Conservation (phyloP, 2,113 vertebrate species). For the Cromileptes altivelis region DNA sequence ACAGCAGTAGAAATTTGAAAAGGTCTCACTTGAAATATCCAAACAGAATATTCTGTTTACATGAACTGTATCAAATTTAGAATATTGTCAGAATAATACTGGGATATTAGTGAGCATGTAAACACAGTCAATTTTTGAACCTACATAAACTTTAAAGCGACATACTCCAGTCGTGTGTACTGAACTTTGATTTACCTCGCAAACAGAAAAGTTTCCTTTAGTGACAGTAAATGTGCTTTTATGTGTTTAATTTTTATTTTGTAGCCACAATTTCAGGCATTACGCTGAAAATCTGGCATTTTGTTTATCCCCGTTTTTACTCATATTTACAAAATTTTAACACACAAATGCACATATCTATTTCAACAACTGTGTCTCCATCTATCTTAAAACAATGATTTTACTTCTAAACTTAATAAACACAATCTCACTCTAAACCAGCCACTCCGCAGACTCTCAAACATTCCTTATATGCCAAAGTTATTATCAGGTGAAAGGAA, state of each 20-base stretch:
- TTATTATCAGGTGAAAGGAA: slow-evolving; percentile 35
- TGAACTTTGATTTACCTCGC: too few species aligned
- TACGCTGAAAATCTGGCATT: background rate
- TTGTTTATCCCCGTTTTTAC: background rate
- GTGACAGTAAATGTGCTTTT: background rate
- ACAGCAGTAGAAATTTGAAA: too few species aligned
- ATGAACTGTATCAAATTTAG: too few species aligned
- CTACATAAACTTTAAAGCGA: too few species aligned
- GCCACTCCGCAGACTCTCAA: background rate
- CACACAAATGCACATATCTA: background rate
- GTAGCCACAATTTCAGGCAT: background rate
- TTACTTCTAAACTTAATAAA: background rate
- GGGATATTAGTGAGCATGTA: too few species aligned
- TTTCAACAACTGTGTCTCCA: background rate
- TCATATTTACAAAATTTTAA: background rate
- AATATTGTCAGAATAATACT: too few species aligned
- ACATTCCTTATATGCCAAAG: slow-evolving; percentile 10
- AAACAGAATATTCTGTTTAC: too few species aligned
- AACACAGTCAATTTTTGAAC: too few species aligned
- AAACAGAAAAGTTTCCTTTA: background rate
- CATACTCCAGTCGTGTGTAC: too few species aligned
- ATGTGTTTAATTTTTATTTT: background rate
- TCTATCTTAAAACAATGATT: background rate
- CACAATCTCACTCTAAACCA: background rate
- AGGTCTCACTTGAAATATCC: too few species aligned